Base-by-base conservation (phyloP, 2,888 invertebrate genomes). In the Danaus chrysippus region DNA sequence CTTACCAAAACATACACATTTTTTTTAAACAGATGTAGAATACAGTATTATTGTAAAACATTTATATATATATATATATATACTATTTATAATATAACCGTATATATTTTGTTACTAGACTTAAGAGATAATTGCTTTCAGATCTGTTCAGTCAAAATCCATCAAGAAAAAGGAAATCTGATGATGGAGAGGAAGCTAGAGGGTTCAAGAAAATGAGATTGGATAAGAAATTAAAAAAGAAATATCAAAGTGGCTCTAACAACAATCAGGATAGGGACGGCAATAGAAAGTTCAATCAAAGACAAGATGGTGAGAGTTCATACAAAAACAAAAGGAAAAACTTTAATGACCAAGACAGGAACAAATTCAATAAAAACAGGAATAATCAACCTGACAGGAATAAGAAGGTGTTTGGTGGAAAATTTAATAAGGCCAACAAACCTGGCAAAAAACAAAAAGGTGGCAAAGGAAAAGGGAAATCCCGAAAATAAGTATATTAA, bases 161-260 rank as follows among this genome's bases (percentile, higher is more conserved):
- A 10, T 68, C 79, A 9, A 82, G 80, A 42, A 90, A 90, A 71
- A 75, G 89, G 1, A 89, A 84, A 72, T 67, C 78, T 0, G 84
- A 79, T 8, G 86, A 84, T 46, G 83, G 80, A 41, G 82, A 82
- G 56, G 76, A 79, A 44, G 76, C 81, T 0, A 75, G 91, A 60
- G 90, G 90, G 1, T 87, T 88, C 70, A 91, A 91, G 65, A 91
- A 88, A 67, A 85, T 89, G 84, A 75, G 88, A 56, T 72, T 89
- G 62, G 89, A 91, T 63, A 88, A 83, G 62, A 90, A 87, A 70
- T 62, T 84, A 1, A 76, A 85, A 68, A 87, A 86, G 71, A 88
- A 88, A 67, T 88, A 77, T 68, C 80, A 86, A 59, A 81, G 73
- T 60, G 74, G 75, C 15, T 60, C 62, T 0, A 65, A 66, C n/a